Conservation (phyloP, 2,113 vertebrate genomes). For the Pycnonotus jocosus region DNA sequence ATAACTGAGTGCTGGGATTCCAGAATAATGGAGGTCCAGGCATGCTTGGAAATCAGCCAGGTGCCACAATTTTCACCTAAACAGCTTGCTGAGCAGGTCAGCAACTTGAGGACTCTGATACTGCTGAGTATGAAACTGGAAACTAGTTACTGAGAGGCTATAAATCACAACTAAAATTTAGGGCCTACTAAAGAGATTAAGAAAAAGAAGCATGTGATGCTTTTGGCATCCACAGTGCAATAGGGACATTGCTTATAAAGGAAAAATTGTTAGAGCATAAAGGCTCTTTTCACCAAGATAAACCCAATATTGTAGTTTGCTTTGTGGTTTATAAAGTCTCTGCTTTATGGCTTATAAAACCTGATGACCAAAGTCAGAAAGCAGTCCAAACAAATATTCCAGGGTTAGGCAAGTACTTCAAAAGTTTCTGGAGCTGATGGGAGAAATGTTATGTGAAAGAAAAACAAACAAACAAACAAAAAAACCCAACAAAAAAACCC, state of each 20-base stretch:
- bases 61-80: constrained; percentile 36
- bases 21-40: constrained; percentile 37
- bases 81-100: constrained; percentile 26
- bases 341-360: constrained; percentile 21
- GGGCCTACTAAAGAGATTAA: constrained; percentile 26
- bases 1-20: constrained; percentile 64
- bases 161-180: constrained; percentile 21
- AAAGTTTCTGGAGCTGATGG: not conserved
- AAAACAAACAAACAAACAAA: not conserved
- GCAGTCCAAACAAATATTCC: not conserved
- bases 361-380: not conserved
- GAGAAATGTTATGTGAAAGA: not conserved
- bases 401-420: constrained; percentile 8
- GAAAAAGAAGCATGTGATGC: not conserved
- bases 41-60: constrained; percentile 26
- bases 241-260: constrained; percentile 10
- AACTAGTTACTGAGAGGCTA: constrained; percentile 18
- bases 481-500: too few species aligned
- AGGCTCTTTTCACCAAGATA: not conserved
- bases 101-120: constrained; percentile 20
- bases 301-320: not conserved
- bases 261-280: constrained; percentile 23
- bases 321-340: constrained; percentile 2
- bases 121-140: constrained; percentile 25
- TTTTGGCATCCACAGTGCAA: not conserved